phyloP scores from a whole-genome alignment of 2,113 vertebrate genomes.

The Aleadryas rufinucha region DNA sequence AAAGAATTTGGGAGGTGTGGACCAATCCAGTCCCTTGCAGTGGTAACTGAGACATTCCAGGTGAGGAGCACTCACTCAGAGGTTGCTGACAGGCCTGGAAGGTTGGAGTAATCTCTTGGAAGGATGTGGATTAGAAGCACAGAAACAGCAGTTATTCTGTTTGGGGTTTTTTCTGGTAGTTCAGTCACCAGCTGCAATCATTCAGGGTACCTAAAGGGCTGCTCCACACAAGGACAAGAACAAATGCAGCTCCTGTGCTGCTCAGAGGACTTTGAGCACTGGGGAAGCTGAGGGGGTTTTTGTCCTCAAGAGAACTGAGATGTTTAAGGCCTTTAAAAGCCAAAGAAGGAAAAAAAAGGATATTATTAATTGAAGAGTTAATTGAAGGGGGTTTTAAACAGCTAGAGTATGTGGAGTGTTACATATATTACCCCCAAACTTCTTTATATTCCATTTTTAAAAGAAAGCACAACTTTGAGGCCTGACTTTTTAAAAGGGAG shows the following conservation, averaged over 20 bases:
- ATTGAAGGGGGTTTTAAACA: background rate
- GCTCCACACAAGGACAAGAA: background rate
- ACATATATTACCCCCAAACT: background rate
- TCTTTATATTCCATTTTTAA: background rate
- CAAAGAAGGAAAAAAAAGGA: background rate
- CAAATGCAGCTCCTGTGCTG: background rate
- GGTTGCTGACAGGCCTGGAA: background rate
- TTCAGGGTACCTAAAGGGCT: background rate
- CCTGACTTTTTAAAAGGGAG: background rate
- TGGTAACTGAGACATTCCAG: constrained; percentile 72
- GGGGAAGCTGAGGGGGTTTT: background rate
- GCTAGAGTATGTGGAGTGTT: background rate
- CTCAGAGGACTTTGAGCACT: background rate
- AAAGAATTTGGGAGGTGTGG: constrained; percentile 79
- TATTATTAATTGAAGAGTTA: background rate
- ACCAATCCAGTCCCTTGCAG: constrained; percentile 68
- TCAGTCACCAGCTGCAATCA: background rate
- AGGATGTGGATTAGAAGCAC: background rate
- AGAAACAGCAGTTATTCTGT: background rate
- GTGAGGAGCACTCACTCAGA: background rate
- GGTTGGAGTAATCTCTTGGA: background rate
- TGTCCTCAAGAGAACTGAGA: background rate
- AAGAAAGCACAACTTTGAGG: background rate
- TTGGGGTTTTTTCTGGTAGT: background rate
- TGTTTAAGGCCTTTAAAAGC: background rate